Conservation (phyloP, 2,888 invertebrate genomes). For the Camponotus fellah region DNA sequence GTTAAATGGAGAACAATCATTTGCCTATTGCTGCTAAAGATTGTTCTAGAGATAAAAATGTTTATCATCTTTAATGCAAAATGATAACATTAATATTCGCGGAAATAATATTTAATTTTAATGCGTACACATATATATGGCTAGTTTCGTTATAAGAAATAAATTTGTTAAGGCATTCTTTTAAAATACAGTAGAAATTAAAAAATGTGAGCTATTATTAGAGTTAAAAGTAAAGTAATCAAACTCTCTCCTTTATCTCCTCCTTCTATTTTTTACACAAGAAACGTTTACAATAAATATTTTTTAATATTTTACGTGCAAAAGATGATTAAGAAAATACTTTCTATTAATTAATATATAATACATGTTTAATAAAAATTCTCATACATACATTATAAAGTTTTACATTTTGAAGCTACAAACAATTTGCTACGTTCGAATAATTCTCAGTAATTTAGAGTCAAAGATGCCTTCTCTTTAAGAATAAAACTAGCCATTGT, state of each 20-base stretch:
- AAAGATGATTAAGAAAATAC: not conserved
- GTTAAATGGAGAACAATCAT: not conserved
- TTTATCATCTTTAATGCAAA: not conserved
- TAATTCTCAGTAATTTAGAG: slow-evolving; percentile 34
- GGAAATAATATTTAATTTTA: not conserved
- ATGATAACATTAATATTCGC: not conserved
- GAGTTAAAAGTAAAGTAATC: not conserved
- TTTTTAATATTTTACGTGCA: not conserved
- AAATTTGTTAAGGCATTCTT: not conserved
- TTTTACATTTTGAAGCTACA: not conserved
- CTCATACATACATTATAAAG: not conserved
- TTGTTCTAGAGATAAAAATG: not conserved
- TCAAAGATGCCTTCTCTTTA: slow-evolving; percentile 25
- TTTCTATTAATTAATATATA: not conserved
- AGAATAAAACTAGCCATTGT: not conserved
- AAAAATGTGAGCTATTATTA: not conserved
- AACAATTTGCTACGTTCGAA: slow-evolving; percentile 3
- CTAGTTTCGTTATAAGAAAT: not conserved
- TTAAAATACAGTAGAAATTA: not conserved
- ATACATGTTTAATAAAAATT: not conserved
- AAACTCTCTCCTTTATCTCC: not conserved
- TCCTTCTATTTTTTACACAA: not conserved
- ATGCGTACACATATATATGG: not conserved
- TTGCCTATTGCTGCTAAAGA: not conserved
- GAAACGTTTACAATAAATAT: not conserved